A percentile compares a stretch with the other conserved stretches of the same genome.
Conservation (phyloP, 2,888 invertebrate genomes). For the Eubasilissa splendida region DNA sequence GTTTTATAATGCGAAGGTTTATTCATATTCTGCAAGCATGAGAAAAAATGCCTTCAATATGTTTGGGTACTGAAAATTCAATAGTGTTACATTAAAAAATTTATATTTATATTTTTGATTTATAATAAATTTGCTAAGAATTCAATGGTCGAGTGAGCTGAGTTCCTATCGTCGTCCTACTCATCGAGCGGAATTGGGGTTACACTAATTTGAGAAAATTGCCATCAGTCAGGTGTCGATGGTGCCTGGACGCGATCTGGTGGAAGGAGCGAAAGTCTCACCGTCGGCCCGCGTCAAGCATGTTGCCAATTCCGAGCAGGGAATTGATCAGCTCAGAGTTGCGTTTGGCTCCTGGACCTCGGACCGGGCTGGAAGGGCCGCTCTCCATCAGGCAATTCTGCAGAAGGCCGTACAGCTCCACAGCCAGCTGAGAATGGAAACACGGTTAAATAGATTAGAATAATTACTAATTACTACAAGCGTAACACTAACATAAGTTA, state of each 20-base stretch:
- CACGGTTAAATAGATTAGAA: too few species aligned
- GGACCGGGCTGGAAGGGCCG: not conserved
- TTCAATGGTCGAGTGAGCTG: not conserved
- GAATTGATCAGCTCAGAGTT: conserved; percentile 84
- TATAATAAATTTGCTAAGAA: too few species aligned
- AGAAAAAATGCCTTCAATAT: too few species aligned
- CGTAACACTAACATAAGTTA: too few species aligned
- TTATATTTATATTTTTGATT: too few species aligned
- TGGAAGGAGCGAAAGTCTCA: not conserved
- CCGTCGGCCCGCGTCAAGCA: conserved; percentile 80
- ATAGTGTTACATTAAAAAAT: too few species aligned
- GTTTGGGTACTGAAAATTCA: too few species aligned
- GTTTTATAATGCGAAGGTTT: too few species aligned
- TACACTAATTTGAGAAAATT: not conserved
- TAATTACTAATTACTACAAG: too few species aligned
- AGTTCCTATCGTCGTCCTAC: not conserved
- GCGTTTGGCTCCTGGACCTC: conserved; percentile 68
- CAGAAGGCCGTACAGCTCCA: conserved; percentile 51
- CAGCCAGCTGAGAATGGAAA: conserved; percentile 18
- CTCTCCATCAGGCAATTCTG: conserved; percentile 52
- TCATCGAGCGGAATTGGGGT: not conserved
- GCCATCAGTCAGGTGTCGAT: not conserved
- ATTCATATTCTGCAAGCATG: too few species aligned
- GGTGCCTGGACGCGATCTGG: too few species aligned
- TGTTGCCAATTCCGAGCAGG: conserved; percentile 80